Percentiles rank a stretch among this genome's conserved stretches.
These are phyloP conservation scores for Nomada flava DNA, from an alignment of 2,888 invertebrate species.

Conservation along the genomic window DNA sequence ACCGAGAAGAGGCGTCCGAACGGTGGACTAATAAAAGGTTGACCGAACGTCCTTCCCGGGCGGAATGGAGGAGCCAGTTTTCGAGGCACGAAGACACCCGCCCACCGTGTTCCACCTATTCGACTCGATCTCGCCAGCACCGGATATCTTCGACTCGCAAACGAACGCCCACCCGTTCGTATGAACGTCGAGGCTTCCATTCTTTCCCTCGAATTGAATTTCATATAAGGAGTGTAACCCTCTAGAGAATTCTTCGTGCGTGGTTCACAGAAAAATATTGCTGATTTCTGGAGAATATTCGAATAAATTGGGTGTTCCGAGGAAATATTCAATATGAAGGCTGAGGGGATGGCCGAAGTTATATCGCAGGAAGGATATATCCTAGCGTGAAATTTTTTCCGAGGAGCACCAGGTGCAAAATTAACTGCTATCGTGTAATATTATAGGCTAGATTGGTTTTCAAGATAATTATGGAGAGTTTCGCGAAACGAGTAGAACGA, in stretches of 20 bases:
- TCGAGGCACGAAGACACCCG: slow-evolving; percentile 49
- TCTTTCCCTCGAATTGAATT: slow-evolving; percentile 77
- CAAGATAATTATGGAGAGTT: neutral
- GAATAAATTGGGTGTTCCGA: neutral
- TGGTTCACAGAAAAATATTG: neutral
- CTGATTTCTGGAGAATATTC: neutral
- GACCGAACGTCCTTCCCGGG: slow-evolving; percentile 58
- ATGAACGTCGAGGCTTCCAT: slow-evolving; percentile 57
- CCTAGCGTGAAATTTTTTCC: neutral
- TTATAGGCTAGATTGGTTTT: neutral
- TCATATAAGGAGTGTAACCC: slow-evolving; percentile 63
- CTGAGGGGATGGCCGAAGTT: neutral
- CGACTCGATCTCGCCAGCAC: slow-evolving; percentile 41
- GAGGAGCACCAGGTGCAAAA: too few species aligned
- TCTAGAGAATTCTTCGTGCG: neutral
- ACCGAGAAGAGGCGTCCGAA: slow-evolving; percentile 42
- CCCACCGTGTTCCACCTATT: slow-evolving; percentile 57
- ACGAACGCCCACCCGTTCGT: slow-evolving; percentile 58
- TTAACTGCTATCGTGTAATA: too few species aligned
- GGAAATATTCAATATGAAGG: slow-evolving; percentile 3
- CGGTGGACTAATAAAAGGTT: slow-evolving; percentile 65
- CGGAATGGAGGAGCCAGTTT: slow-evolving; percentile 52
- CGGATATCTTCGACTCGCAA: slow-evolving; percentile 54
- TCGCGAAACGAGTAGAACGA: neutral
- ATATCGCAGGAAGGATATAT: accelerated